Conservation (phyloP, 1,140 invertebrate genomes). For the Pseudomyrmex sp. region DNA sequence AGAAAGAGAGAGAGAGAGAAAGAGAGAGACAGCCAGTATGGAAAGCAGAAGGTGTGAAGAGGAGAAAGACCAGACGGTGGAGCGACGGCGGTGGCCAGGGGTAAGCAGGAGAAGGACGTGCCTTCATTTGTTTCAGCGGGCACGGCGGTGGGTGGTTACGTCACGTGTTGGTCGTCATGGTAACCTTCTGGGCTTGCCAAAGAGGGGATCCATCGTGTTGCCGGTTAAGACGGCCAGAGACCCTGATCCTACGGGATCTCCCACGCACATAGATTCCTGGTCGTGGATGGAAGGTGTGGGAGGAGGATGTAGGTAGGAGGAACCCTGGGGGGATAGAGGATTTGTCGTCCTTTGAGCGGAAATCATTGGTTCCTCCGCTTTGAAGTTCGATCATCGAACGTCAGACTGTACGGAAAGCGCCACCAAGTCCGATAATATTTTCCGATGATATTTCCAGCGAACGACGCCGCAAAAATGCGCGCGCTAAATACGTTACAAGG, state of each 20-base stretch:
- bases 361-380: conserved; percentile 75
- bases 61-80: conserved; percentile 42
- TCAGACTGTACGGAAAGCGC: conserved; percentile 46
- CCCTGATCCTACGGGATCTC: conserved; percentile 69
- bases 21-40: conserved; percentile 59
- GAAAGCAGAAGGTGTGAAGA: conserved; percentile 66
- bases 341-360: conserved; percentile 58
- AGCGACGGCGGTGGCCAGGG: conserved; percentile 45
- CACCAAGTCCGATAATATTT: conserved; percentile 17
- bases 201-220: conserved; percentile 82
- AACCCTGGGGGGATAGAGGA: not conserved
- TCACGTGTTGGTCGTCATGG: conserved; percentile 84
- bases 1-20: conserved; percentile 62
- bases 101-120: conserved; percentile 79
- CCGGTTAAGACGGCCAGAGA: conserved; percentile 80
- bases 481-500: not conserved
- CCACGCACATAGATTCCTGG: conserved; percentile 57
- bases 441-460: conserved; percentile 29
- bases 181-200: conserved; percentile 83
- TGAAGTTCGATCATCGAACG: conserved; percentile 76
- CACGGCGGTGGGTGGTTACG: conserved; percentile 82
- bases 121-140: conserved; percentile 86
- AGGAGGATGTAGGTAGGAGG: not conserved
- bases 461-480: conserved; percentile 6
- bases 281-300: conserved; percentile 6